phyloP scores from a whole-genome alignment of 2,797 vertebrate species.

The Ceryle rudis region DNA sequence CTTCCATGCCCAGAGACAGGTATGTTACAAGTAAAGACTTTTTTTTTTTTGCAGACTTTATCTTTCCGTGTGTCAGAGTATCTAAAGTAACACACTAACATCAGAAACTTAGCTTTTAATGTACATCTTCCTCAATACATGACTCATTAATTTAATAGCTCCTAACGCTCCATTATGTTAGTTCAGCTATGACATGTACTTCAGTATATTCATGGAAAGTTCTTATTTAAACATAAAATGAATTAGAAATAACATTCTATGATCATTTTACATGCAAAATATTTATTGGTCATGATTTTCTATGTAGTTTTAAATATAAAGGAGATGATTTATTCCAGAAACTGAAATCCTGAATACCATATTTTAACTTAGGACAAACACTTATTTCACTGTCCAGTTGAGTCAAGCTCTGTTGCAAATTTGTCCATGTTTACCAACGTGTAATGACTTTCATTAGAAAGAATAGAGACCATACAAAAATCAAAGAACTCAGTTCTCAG shows the following conservation, averaged over 20 bases:
- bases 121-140: conserved; percentile 56
- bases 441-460: neutral
- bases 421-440: neutral
- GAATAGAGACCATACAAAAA: neutral
- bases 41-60: neutral
- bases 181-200: conserved; percentile 37
- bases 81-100: conserved; percentile 2
- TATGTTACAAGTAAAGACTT: neutral
- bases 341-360: neutral
- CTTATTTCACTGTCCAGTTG: neutral
- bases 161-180: conserved; percentile 60
- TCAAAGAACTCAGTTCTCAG: neutral
- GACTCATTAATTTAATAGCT: conserved; percentile 73
- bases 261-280: neutral
- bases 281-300: neutral
- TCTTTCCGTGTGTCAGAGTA: conserved; percentile 2
- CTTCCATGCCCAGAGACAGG: neutral
- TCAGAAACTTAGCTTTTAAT: conserved; percentile 41
- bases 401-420: neutral
- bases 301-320: neutral
- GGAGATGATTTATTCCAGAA: neutral
- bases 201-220: conserved; percentile 10
- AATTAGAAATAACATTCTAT: conserved; percentile 17
- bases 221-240: conserved; percentile 11
- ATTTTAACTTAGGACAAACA: neutral